Evolutionary conservation across 2,888 invertebrate genomes (phyloP), one percentile per base, ranked within the genome.

Genomic region (Gerosis bhagava): DNA sequence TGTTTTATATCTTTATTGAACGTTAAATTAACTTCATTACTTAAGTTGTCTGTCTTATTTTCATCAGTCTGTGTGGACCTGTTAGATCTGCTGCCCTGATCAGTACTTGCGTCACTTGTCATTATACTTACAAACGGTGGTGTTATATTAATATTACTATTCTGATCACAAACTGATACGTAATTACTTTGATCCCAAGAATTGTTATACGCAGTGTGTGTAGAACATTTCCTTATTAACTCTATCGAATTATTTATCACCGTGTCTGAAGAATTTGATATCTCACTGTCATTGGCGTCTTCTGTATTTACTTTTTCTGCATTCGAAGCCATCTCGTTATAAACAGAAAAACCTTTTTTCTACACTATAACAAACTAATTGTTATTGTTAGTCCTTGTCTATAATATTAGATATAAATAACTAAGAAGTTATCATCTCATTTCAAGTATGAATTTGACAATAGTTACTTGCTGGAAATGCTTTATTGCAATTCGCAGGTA

Each of bases 121-220:
- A 72, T 65, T 35, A 68, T 62, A 59, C 73, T 80, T 54, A 71
- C 64, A 60, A 76, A 82, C 28, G 79, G 77, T 47, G 81, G 77
- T 31, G 79, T 80, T 53, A 60, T 68, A 55, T 70, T 65, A 48
- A 36, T 58, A 42, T 63, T 71, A 42, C 57, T 61, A 56, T 72
- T 71, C 48, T 57, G 54, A 24, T 76, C 76, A 60, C 60, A 60
- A 51, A 65, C 57, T 42, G 70, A 64, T 50, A 61, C 53, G 60
- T 72, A 70, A 59, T 55, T 57, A 59, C 57, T 74, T 43, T 61
- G 62, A 50, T 82, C 82, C 82, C 81, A 87, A 53, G 86, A 87
- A 51, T 70, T 70, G 50, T 83, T 67, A 34, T n/a, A n/a, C n/a
- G n/a, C n/a, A n/a, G n/a, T n/a, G n/a, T 63, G 56, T 55, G 61